Evolutionary conservation across 2,797 vertebrate species (phyloP).

Genomic region (Tympanoctomys barrerae): DNA sequence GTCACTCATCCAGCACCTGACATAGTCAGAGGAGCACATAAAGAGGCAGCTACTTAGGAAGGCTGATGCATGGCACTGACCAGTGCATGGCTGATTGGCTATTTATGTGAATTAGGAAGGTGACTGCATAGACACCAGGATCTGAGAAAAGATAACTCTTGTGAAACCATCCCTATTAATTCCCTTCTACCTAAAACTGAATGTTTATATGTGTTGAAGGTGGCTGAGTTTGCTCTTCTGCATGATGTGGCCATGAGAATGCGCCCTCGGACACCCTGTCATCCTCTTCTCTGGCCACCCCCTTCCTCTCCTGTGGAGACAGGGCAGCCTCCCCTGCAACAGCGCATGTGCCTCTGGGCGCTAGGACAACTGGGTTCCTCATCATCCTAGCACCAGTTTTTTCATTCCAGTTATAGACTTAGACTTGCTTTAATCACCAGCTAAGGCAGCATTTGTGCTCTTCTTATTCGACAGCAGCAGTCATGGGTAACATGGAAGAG

Average conservation of each 20-base stretch:
- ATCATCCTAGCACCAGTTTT: not conserved
- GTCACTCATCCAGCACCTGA: not conserved
- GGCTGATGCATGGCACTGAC: not conserved
- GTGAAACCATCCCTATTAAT: not conserved
- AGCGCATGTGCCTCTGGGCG: not conserved
- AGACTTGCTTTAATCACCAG: not conserved
- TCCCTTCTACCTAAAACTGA: not conserved
- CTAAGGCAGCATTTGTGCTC: not conserved
- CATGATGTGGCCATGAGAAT: not conserved
- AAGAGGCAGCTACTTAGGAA: not conserved
- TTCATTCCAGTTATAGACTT: not conserved
- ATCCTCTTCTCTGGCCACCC: no score
- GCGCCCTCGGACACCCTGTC: not conserved
- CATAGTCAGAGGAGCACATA: not conserved
- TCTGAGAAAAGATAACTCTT: not conserved
- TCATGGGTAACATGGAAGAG: not conserved
- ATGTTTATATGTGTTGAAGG: not conserved
- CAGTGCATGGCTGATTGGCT: not conserved
- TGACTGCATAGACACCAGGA: not conserved
- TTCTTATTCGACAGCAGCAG: not conserved
- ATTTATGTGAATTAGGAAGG: not conserved
- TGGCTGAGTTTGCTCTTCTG: not conserved
- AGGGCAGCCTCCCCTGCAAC: accelerated
- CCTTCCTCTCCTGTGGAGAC: not conserved
- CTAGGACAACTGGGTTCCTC: not conserved